These are phyloP conservation scores for Coenonympha arcania DNA, from an alignment of 2,888 invertebrate genomes.

Conservation along the genomic window DNA sequence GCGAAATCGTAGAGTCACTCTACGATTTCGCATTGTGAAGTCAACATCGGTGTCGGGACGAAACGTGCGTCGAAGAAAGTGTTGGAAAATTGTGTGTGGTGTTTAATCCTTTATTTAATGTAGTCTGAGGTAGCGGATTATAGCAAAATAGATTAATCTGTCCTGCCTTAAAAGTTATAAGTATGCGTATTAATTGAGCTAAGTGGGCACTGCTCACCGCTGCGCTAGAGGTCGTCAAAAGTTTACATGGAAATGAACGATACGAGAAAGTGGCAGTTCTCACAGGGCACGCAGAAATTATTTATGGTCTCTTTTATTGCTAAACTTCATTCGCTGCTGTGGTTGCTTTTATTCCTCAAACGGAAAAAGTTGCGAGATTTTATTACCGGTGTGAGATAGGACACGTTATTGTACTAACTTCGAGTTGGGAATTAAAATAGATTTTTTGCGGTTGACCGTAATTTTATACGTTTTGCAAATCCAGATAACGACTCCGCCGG, in stretches of 20 bases:
- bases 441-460: conserved; percentile 55
- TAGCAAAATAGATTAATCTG: too few relatives aligned
- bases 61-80: too few relatives aligned
- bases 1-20: too few relatives aligned
- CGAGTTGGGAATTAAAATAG: conserved; percentile 62
- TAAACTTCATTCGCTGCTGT: conserved; percentile 71
- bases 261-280: conserved; percentile 57
- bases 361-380: conserved; percentile 70
- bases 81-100: too few relatives aligned
- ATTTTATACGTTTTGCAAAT: not conserved
- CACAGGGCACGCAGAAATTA: conserved; percentile 64
- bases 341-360: conserved; percentile 70
- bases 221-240: not conserved
- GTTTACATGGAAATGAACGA: conserved; percentile 43
- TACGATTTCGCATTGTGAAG: too few relatives aligned
- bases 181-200: too few relatives aligned
- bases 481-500: not conserved
- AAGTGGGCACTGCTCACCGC: not conserved
- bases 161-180: too few relatives aligned
- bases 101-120: too few relatives aligned
- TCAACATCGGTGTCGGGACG: too few relatives aligned
- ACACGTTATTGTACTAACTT: conserved; percentile 71
- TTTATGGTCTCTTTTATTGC: conserved; percentile 72
- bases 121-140: too few relatives aligned
- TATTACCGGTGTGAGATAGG: conserved; percentile 72